Conservation (phyloP, 2,888 invertebrate genomes). For the Drosophila nr. perissopoda region DNA sequence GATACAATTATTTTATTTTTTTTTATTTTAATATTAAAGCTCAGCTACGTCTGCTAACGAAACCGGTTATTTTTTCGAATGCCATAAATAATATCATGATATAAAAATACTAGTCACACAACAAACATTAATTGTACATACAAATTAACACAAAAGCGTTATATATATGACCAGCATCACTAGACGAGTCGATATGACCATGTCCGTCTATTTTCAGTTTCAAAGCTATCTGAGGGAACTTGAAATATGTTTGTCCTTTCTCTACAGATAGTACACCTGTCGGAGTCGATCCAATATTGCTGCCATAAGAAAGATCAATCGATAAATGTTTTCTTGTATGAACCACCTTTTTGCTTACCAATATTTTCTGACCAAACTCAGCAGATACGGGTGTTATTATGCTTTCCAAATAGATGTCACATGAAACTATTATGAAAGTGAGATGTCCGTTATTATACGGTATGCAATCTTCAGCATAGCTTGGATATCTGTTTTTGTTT, state of each 20-base stretch:
- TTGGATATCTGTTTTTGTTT: not conserved
- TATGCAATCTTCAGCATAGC: not conserved
- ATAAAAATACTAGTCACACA: not conserved
- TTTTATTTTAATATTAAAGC: not conserved
- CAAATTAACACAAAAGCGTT: not conserved
- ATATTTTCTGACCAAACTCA: not conserved
- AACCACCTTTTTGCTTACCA: not conserved
- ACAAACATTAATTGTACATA: not conserved
- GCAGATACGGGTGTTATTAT: not conserved
- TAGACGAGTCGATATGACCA: not conserved
- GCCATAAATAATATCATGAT: not conserved
- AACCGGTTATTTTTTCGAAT: not conserved
- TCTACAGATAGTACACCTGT: not conserved
- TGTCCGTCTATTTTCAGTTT: not conserved
- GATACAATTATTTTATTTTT: not conserved
- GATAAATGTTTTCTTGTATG: not conserved
- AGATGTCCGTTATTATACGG: not conserved
- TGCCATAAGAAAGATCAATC: not conserved
- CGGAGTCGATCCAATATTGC: not conserved
- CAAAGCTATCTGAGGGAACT: not conserved
- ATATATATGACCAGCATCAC: not conserved
- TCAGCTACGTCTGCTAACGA: not conserved
- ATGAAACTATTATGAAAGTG: not conserved
- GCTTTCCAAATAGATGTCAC: not conserved
- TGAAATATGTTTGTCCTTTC: not conserved